These are phyloP conservation scores for Meteorus sp. DNA, from an alignment of 1,140 invertebrate genomes.

Conservation along the genomic window DNA sequence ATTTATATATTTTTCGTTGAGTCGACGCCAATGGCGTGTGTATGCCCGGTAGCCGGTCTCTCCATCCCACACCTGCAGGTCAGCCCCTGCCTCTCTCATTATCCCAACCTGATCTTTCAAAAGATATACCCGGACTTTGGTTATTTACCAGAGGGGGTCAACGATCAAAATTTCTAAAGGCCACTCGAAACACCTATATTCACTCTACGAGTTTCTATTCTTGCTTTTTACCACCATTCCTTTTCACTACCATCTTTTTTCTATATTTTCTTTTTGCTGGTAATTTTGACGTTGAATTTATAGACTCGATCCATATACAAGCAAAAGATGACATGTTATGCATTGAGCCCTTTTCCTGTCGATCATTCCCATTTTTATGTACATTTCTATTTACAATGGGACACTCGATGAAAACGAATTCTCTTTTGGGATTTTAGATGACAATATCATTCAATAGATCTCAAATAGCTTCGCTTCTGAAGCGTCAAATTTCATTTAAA, in stretches of 20 bases:
- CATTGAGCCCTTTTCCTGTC: background rate
- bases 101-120: conserved; percentile 55
- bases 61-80: conserved; percentile 54
- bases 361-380: background rate
- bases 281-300: conserved; percentile 6
- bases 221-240: background rate
- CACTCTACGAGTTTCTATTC: background rate
- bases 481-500: background rate
- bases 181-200: conserved; percentile 38
- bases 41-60: conserved; percentile 55
- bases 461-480: no score
- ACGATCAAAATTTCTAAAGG: conserved; percentile 51
- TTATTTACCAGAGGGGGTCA: conserved; percentile 56
- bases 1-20: conserved; percentile 38
- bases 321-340: conserved; percentile 18
- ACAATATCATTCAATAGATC: background rate
- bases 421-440: no score
- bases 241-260: background rate
- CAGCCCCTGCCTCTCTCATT: conserved; percentile 52
- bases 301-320: conserved; percentile 12
- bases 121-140: conserved; percentile 52
- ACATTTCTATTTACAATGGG: conserved; percentile 6
- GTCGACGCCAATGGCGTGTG: conserved; percentile 50
- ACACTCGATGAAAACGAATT: no score
- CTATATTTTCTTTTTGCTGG: background rate